Conservation (phyloP, 92 coral and sea anemone genomes). For the Epizoanthus scotinus region DNA sequence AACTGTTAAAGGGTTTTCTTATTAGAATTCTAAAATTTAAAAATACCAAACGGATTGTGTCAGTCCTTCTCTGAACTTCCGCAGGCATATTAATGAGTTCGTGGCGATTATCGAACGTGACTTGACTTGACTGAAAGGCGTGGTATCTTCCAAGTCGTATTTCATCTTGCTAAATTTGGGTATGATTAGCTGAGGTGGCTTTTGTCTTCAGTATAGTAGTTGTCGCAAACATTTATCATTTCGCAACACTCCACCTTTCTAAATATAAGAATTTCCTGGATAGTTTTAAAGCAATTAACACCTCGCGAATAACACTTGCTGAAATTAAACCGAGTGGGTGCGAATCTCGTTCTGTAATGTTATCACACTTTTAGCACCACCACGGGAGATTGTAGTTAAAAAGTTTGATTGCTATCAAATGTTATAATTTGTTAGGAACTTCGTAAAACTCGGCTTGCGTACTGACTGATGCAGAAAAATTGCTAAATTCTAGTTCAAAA, state of each 20-base stretch:
- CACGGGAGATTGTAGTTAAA: neutral
- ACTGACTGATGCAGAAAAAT: too few relatives aligned
- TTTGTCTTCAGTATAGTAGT: neutral
- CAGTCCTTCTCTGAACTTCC: too few relatives aligned
- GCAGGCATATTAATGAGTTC: neutral
- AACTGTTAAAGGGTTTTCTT: too few relatives aligned
- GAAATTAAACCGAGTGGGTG: neutral
- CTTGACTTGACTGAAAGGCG: neutral
- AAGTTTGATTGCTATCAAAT: too few relatives aligned
- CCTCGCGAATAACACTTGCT: neutral
- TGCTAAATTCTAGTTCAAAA: too few relatives aligned
- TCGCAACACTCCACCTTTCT: slow-evolving; percentile 4
- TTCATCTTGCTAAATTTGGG: neutral
- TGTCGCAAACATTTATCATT: neutral
- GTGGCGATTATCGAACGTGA: neutral
- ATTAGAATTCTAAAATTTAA: too few relatives aligned
- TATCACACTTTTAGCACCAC: neutral
- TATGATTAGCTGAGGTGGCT: too few relatives aligned
- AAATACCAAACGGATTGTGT: too few relatives aligned
- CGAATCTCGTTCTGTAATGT: neutral
- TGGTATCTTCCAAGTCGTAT: neutral
- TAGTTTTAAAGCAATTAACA: slow-evolving; percentile 1
- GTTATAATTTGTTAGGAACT: too few relatives aligned
- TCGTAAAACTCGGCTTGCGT: too few relatives aligned
- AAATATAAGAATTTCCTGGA: neutral